Percentiles rank a stretch among this genome's conserved stretches.
phyloP scores from a whole-genome alignment of 2,888 invertebrate species.

The Pollenia angustigena region DNA sequence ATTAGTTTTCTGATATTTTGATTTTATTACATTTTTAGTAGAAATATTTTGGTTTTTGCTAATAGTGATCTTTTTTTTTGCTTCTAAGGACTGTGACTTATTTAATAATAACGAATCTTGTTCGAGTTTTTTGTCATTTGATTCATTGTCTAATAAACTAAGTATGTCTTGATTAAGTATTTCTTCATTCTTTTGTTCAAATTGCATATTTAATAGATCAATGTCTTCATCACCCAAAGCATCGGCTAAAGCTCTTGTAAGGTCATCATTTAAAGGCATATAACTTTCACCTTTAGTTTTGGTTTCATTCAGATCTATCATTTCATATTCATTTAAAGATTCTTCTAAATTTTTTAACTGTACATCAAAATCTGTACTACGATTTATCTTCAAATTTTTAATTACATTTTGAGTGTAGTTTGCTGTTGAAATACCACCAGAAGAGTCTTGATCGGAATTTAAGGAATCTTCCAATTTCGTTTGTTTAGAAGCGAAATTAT shows the following conservation, averaged over 20 bases:
- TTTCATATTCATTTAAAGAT: not conserved
- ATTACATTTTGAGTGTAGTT: not conserved
- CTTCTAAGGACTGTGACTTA: no score
- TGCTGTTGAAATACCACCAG: no score
- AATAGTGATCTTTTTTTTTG: not conserved
- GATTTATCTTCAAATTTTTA: not conserved
- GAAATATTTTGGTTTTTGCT: not conserved
- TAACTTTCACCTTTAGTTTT: not conserved
- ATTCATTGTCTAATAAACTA: constrained; percentile 23
- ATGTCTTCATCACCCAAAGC: constrained; percentile 45
- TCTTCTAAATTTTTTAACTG: not conserved
- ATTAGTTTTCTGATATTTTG: constrained; percentile 46
- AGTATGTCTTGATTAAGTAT: constrained; percentile 23
- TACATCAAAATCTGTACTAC: not conserved
- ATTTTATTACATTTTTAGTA: not conserved
- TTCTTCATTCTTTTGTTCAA: not conserved
- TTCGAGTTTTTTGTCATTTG: constrained; percentile 5
- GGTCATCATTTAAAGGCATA: constrained; percentile 39
- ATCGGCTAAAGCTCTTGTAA: constrained; percentile 53
- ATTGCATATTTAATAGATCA: constrained; percentile 28
- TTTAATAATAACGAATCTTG: not conserved
- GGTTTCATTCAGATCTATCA: not conserved
- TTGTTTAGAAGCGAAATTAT: no score
- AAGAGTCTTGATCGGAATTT: no score
- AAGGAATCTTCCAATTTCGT: no score